These are phyloP conservation scores for Cyanistes caeruleus DNA, from an alignment of 2,113 vertebrate species.

Conservation along the genomic window DNA sequence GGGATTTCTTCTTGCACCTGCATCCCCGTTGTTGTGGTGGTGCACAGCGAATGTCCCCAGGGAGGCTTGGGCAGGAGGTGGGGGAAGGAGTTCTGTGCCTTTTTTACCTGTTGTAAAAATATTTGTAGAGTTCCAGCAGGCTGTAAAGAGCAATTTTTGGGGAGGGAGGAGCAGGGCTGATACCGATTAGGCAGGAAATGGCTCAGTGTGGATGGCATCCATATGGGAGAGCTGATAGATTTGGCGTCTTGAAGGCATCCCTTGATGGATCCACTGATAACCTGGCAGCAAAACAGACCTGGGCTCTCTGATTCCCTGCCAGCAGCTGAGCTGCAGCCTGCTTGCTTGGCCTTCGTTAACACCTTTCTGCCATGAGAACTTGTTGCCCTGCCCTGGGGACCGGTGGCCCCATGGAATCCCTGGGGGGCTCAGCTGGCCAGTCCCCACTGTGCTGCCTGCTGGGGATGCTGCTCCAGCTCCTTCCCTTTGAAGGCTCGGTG, in stretches of 20 bases:
- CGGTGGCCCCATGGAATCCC: fast-evolving
- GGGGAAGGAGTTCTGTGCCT: neutral
- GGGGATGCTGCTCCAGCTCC: neutral
- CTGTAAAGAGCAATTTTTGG: neutral
- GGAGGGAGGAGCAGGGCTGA: slow-evolving; percentile 33
- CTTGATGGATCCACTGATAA: slow-evolving; percentile 70
- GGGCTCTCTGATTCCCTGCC: slow-evolving; percentile 61
- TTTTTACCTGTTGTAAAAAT: slow-evolving; percentile 59
- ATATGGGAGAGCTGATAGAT: slow-evolving; percentile 71
- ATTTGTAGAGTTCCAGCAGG: slow-evolving; percentile 1
- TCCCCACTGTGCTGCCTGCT: neutral
- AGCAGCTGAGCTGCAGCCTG: slow-evolving; percentile 31
- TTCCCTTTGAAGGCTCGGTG: slow-evolving; percentile 42
- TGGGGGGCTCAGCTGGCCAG: neutral
- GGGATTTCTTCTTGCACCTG: neutral
- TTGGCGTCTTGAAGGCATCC: slow-evolving; percentile 66
- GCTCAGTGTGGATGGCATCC: slow-evolving; percentile 63
- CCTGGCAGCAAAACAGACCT: slow-evolving; percentile 65
- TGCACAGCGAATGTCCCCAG: fast-evolving
- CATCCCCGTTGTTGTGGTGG: neutral
- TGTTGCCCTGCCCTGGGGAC: neutral
- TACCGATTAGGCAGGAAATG: slow-evolving; percentile 67
- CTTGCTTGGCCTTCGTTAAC: neutral
- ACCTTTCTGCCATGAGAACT: slow-evolving; percentile 42
- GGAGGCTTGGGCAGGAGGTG: neutral